phyloP scores from a whole-genome alignment of 2,888 invertebrate species.

The Monoplex corrugatus region DNA sequence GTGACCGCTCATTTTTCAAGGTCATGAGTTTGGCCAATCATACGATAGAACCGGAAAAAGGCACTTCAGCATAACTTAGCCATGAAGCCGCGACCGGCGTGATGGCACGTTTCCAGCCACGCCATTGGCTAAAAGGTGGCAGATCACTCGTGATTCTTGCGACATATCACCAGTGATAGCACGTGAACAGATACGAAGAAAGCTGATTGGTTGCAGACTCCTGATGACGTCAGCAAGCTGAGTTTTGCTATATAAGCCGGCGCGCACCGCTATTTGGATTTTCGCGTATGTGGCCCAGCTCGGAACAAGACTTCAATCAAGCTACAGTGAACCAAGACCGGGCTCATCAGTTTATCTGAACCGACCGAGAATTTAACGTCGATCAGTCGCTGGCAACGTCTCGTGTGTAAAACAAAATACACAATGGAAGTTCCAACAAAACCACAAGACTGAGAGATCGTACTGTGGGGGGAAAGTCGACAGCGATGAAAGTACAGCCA shows the following conservation, averaged over 20 bases:
- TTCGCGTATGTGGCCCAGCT: conserved; percentile 35
- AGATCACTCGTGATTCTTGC: background rate
- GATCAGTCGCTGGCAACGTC: background rate
- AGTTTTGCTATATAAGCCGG: conserved; percentile 48
- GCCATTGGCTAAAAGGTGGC: background rate
- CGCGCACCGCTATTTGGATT: conserved; percentile 53
- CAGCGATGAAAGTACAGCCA: too few species aligned
- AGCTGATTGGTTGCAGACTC: conserved; percentile 3
- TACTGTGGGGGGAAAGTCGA: too few species aligned
- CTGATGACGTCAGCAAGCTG: conserved; percentile 32
- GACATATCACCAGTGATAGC: conserved; percentile 28
- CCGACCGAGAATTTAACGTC: background rate
- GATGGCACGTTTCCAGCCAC: background rate
- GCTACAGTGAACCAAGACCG: too few species aligned
- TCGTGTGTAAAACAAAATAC: too few species aligned
- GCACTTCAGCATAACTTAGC: too few species aligned
- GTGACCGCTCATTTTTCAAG: background rate
- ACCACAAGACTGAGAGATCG: too few species aligned
- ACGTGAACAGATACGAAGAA: background rate
- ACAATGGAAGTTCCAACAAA: too few species aligned
- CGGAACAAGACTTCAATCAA: too few species aligned
- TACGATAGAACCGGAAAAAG: too few species aligned
- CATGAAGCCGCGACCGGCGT: too few species aligned
- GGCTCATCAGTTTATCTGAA: too few species aligned
- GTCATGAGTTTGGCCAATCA: background rate